These are phyloP conservation scores for Aphelenchoides avenae DNA, from an alignment of 1,140 invertebrate genomes.

Conservation along the genomic window DNA sequence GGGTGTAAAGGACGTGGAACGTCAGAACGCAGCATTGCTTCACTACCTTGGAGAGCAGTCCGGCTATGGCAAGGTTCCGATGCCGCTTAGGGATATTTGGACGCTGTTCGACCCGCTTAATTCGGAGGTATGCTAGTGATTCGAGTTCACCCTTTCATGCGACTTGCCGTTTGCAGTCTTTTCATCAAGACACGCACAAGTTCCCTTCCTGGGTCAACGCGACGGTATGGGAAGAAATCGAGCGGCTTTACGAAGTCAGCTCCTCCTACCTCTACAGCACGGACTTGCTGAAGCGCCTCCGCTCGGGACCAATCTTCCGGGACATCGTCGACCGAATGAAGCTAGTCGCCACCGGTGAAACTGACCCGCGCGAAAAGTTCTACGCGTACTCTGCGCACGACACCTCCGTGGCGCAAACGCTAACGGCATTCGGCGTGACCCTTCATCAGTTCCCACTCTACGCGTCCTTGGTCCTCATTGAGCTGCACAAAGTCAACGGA, in stretches of 20 bases:
- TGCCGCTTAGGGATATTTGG: constrained; percentile 35
- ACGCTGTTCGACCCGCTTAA: constrained; percentile 38
- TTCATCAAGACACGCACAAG: constrained; percentile 26
- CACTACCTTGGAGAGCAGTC: constrained; percentile 32
- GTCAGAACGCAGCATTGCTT: constrained; percentile 32
- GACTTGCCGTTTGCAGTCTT: constrained; percentile 16
- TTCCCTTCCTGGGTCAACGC: constrained; percentile 38
- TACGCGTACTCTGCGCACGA: constrained; percentile 47
- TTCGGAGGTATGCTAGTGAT: constrained; percentile 39
- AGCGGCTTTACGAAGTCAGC: constrained; percentile 31
- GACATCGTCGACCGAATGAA: constrained; percentile 43
- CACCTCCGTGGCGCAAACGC: constrained; percentile 35
- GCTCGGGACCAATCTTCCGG: constrained; percentile 27
- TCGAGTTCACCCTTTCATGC: too few species aligned
- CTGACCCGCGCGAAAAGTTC: constrained; percentile 36
- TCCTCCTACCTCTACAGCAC: constrained; percentile 30
- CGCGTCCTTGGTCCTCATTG: constrained; percentile 26
- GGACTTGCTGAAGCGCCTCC: constrained; percentile 31
- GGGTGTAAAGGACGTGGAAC: constrained; percentile 27
- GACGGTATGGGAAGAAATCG: constrained; percentile 25
- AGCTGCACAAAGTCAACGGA: constrained; percentile 24
- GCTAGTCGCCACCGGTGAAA: background rate
- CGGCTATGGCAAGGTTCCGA: constrained; percentile 21
- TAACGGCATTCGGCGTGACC: constrained; percentile 38
- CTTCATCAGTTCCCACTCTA: constrained; percentile 31